Evolutionary conservation across 2,113 vertebrate genomes (phyloP), one percentile per base, ranked within the genome.

Genomic region (Speoplatyrhinus poulsoni): DNA sequence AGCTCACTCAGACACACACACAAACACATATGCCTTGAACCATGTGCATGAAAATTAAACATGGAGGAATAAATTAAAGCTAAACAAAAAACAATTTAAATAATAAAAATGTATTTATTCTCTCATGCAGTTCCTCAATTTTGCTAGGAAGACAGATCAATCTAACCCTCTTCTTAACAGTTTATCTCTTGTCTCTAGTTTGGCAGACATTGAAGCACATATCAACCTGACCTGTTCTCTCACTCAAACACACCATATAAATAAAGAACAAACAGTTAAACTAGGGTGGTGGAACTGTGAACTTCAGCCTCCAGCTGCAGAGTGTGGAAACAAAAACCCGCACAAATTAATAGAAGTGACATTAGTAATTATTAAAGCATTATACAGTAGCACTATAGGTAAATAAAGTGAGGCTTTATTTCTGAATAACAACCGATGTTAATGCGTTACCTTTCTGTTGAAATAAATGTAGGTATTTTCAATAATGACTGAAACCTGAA

Each of bases 31-130:
- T 53, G 46, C 53, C 67, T 53, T 55, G 69, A 48, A 46, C 67
- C 70, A 26, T 36, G 36, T 41, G 36, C 7, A 41, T 41, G 36
- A 8, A 41, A 41, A 41, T 41, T 41, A 8, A 73, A 77, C 67
- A 69, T 73, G 72, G 64, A 64, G 54, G 41, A 41, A 54, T 46
- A 78, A 84, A 91, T 72, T 69, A 85, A 82, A 82, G 79, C 76
- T 85, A 89, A 87, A 80, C 82, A 77, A 72, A 77, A 68, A 67
- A 82, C 78, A 61, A 73, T 74, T 71, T 80, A 41, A 80, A 60
- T 26, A 87, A 80, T 82, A 77, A 72, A 77, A 68, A 67, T 82
- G 78, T 61, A 73, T 74, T 71, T 80, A 41, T 79, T 58, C 17
- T 46, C 48, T 78, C 17, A 17, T 63, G 62, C 64, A 70, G 62